phyloP scores from a whole-genome alignment of 2,797 vertebrate species.

The Gallinago solitaria region DNA sequence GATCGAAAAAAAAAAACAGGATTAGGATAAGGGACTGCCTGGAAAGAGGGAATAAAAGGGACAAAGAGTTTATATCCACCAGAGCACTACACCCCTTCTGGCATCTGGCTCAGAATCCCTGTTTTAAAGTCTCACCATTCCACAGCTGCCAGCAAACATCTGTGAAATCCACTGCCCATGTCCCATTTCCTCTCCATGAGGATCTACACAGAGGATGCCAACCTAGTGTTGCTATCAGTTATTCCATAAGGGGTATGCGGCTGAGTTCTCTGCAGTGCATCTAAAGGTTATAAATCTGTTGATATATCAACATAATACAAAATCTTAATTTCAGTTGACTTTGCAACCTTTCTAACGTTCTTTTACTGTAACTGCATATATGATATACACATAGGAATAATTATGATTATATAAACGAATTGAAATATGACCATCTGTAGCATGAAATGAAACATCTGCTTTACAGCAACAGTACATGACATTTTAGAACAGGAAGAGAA shows the following conservation, averaged over 20 bases:
- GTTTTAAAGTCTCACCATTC: neutral
- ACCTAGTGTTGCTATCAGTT: neutral
- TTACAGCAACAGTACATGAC: neutral
- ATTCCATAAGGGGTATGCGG: neutral
- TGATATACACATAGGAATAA: neutral
- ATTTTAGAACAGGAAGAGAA: conserved; percentile 35
- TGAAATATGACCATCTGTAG: conserved; percentile 19
- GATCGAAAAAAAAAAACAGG: neutral
- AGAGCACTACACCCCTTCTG: neutral
- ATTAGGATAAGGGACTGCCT: neutral
- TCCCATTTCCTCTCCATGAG: neutral
- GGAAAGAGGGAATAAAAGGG: neutral
- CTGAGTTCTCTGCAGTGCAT: neutral
- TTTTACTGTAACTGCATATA: neutral
- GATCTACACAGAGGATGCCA: neutral
- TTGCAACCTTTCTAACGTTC: neutral
- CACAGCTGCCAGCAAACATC: neutral
- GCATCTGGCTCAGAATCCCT: neutral
- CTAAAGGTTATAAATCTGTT: neutral
- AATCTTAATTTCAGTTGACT: neutral
- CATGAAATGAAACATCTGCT: conserved; percentile 36
- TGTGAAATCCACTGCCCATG: neutral
- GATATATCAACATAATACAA: neutral
- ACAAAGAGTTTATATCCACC: neutral
- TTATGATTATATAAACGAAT: neutral